Conservation (phyloP, 2,113 vertebrate species). For the Epinephelus fuscoguttatus region DNA sequence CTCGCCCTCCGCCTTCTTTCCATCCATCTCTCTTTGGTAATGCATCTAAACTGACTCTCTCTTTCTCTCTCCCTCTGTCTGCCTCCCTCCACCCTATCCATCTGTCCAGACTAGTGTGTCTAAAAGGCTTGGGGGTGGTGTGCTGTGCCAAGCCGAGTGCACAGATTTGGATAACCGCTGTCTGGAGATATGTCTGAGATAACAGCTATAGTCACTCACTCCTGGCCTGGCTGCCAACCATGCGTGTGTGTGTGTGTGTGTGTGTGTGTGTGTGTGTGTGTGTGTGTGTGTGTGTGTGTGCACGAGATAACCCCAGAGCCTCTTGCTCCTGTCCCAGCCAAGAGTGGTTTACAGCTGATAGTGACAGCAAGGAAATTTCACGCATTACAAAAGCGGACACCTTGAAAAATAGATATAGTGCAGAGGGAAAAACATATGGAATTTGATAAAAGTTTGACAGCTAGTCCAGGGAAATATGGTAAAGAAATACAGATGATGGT, state of each 20-base stretch:
- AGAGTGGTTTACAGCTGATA: slow-evolving; percentile 74
- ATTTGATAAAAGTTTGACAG: slow-evolving; percentile 63
- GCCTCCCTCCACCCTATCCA: slow-evolving; percentile 45
- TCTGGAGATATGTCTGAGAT: slow-evolving; percentile 81
- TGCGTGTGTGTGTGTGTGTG: slow-evolving; percentile 44
- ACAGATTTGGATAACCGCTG: slow-evolving; percentile 81
- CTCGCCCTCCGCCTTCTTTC: slow-evolving; percentile 45
- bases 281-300: slow-evolving; percentile 7
- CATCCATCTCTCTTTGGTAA: slow-evolving; percentile 64
- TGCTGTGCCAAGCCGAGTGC: slow-evolving; percentile 74
- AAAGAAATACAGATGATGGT: slow-evolving; percentile 48
- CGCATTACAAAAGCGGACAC: slow-evolving; percentile 68
- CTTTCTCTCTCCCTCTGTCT: neutral
- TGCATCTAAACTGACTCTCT: slow-evolving; percentile 54
- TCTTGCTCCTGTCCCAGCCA: slow-evolving; percentile 64
- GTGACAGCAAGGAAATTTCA: slow-evolving; percentile 70
- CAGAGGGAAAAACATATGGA: slow-evolving; percentile 50
- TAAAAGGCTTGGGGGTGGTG: slow-evolving; percentile 69
- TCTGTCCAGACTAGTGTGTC: slow-evolving; percentile 74
- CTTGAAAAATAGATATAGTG: slow-evolving; percentile 68
- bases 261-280: neutral
- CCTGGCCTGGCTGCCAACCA: slow-evolving; percentile 55
- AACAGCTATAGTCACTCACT: slow-evolving; percentile 73
- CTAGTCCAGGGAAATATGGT: slow-evolving; percentile 1
- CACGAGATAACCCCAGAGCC: slow-evolving; percentile 71